Percentiles rank a stretch among this genome's conserved stretches.
Evolutionary conservation across 1,140 invertebrate genomes (phyloP).

Genomic region (Trachelipus rathkii): DNA sequence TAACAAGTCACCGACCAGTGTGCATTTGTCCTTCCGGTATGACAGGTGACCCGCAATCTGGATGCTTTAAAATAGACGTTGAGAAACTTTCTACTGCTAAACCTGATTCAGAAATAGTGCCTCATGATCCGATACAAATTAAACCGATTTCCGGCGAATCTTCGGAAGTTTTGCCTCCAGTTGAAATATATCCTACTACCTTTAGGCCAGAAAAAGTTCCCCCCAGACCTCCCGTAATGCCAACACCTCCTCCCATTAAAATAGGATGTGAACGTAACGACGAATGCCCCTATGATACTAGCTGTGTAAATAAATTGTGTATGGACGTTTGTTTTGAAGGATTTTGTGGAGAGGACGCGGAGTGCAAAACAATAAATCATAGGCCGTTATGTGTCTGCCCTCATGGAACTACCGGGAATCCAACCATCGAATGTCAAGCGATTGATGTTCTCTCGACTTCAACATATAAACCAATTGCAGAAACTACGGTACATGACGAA

Average conservation of each 20-base stretch:
- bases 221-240: not conserved
- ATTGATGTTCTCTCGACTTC: slow-evolving; percentile 11
- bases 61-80: slow-evolving; percentile 34
- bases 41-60: slow-evolving; percentile 59
- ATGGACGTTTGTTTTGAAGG: slow-evolving; percentile 67
- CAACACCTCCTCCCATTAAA: slow-evolving; percentile 59
- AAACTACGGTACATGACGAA: slow-evolving; percentile 62
- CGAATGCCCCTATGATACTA: slow-evolving; percentile 68
- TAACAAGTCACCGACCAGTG: slow-evolving; percentile 38
- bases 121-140: not conserved
- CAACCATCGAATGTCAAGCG: slow-evolving; percentile 46
- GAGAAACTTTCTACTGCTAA: slow-evolving; percentile 7
- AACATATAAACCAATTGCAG: slow-evolving; percentile 67
- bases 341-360: slow-evolving; percentile 67
- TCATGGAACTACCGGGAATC: slow-evolving; percentile 50
- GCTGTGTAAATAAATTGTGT: slow-evolving; percentile 67
- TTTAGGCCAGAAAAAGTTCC: not conserved
- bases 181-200: slow-evolving; percentile 3
- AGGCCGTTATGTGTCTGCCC: slow-evolving; percentile 49
- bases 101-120: slow-evolving; percentile 13
- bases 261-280: slow-evolving; percentile 64
- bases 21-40: slow-evolving; percentile 66
- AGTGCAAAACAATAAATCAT: slow-evolving; percentile 58
- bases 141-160: not conserved
- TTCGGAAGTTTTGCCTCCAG: slow-evolving; percentile 12